Evolutionary conservation across 2,113 vertebrate species (phyloP).

Genomic region (Colinus virginianus): DNA sequence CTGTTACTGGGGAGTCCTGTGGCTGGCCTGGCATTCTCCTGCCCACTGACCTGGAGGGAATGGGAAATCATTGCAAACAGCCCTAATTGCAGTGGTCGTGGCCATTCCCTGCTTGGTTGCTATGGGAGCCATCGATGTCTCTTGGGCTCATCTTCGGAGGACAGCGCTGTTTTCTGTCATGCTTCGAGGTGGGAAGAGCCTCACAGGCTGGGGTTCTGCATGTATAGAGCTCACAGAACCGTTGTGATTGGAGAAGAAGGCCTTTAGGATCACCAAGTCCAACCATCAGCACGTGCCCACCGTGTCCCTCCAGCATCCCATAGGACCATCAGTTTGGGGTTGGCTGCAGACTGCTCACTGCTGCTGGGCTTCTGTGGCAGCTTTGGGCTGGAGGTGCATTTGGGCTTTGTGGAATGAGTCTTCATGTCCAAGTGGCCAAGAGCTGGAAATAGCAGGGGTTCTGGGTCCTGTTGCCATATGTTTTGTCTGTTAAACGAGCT

Average conservation of each 20-base stretch:
- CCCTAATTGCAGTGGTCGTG: not conserved
- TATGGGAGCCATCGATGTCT: not conserved
- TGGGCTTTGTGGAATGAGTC: not conserved
- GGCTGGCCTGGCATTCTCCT: not conserved
- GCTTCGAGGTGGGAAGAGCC: not conserved
- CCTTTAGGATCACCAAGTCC: too few relatives aligned
- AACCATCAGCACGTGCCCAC: too few relatives aligned
- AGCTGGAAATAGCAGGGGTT: accelerated
- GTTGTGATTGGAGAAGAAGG: too few relatives aligned
- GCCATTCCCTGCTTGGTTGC: not conserved
- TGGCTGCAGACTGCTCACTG: not conserved
- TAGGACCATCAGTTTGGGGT: not conserved
- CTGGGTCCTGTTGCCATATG: accelerated
- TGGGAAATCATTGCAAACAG: constrained; percentile 30
- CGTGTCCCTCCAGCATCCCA: too few relatives aligned
- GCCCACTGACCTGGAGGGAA: constrained; percentile 56
- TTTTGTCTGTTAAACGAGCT: not conserved
- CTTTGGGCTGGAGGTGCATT: not conserved
- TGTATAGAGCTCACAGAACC: too few relatives aligned
- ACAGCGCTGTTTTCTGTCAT: not conserved
- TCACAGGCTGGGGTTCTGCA: not conserved
- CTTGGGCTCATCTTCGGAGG: not conserved
- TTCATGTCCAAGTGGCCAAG: not conserved
- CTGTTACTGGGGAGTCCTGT: not conserved
- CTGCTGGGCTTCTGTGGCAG: not conserved